Base-by-base conservation (phyloP, 2,797 vertebrate genomes). In the Dicrostonyx torquatus region DNA sequence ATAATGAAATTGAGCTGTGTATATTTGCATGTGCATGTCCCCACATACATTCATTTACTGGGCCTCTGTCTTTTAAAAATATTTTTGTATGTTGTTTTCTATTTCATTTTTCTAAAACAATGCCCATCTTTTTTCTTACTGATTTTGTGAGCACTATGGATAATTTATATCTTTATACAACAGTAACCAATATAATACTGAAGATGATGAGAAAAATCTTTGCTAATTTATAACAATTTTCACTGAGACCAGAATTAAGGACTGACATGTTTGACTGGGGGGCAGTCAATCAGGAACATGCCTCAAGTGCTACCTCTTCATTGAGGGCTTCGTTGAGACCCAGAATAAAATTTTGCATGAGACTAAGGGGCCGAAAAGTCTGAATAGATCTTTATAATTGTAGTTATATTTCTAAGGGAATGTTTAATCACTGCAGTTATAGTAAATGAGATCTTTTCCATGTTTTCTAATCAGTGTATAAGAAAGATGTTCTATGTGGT, bases 121-220 rank as follows among this genome's bases (percentile, higher is more conserved):
- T 37, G 1, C 34, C 90, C 50, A 37, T 37, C 18, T 17, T 40
- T 58, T 88, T 91, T 94, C 80, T 73, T 45, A 90, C 0, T 90
- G 24, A 82, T 92, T 91, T 96, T 95, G 17, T 90, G 78, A 94
- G 82, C 82, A n/a, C 43, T 43, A 45, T 60, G 11, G 76, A 12
- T 87, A 92, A 84, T 87, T 80, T 45, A 17, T 84, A 77, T 68
- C 37, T 60, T 90, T 83, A 68, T 87, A 48, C 29, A 70, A 2
- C 84, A 53, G 83, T 90, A 96, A 91, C 40, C 34, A 91, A 34
- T 73, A 90, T 13, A 91, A 58, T 20, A 58, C 89, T 78, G 89
- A 84, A 91, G 94, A 89, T 88, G 14, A 48, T 26, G 60, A 95
- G 89, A 89, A 78, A 89, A 92, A 48, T 77, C n/a, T 91, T 85